Percentiles rank a stretch among this genome's conserved stretches.
These are phyloP conservation scores for Oceanites oceanicus DNA, from an alignment of 2,113 vertebrate genomes.

Conservation along the genomic window DNA sequence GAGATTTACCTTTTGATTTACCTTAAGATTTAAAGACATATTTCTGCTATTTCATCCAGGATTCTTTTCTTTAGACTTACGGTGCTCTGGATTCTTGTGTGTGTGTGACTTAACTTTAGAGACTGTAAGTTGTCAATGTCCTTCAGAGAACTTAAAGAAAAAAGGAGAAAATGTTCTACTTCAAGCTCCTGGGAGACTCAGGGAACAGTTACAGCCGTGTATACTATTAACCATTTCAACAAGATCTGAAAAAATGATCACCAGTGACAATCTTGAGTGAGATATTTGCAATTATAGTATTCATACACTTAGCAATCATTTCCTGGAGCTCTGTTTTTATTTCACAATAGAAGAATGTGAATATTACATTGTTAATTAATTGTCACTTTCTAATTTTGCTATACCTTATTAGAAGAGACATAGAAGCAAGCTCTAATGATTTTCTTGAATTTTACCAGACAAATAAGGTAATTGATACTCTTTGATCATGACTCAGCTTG, in stretches of 20 bases:
- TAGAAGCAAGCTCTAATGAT: background rate
- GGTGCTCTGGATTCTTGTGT: background rate
- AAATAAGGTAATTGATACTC: background rate
- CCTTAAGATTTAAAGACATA: background rate
- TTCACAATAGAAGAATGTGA: background rate
- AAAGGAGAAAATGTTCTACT: background rate
- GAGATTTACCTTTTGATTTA: background rate
- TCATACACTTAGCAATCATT: background rate
- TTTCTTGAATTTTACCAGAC: background rate
- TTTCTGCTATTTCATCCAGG: background rate
- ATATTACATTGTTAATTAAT: background rate
- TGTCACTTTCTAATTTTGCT: background rate
- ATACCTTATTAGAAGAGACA: background rate
- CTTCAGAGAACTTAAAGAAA: background rate
- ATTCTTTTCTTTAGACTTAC: background rate
- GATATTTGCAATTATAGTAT: background rate
- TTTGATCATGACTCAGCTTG: conserved; percentile 7
- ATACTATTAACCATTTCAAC: background rate
- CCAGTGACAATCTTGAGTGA: background rate
- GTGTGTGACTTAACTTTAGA: background rate
- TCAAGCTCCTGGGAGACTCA: background rate
- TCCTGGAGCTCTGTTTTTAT: background rate
- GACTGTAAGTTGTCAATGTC: background rate
- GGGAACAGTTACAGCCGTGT: background rate
- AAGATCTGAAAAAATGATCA: background rate